These are phyloP conservation scores for Lontra canadensis DNA, from an alignment of 2,113 vertebrate species.

Conservation along the genomic window DNA sequence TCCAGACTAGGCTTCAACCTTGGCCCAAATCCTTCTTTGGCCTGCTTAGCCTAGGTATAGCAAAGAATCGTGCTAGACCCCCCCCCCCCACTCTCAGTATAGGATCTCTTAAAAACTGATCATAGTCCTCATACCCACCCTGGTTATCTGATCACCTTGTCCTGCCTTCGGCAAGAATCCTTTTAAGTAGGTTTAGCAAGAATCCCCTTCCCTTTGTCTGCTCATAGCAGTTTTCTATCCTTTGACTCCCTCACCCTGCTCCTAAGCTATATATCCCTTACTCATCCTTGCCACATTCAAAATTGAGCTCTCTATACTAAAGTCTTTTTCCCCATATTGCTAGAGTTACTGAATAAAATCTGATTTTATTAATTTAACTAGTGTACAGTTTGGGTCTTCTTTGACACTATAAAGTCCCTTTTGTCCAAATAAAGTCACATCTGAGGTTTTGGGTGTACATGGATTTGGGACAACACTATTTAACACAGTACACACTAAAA, in stretches of 20 bases:
- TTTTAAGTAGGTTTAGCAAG: not conserved
- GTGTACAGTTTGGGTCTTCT: not conserved
- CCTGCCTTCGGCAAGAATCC: not conserved
- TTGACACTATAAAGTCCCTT: not conserved
- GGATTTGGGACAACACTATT: not conserved
- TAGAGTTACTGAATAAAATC: not conserved
- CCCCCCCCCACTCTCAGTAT: not conserved
- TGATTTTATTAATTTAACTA: not conserved
- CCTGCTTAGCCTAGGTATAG: not conserved
- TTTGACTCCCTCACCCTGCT: not conserved
- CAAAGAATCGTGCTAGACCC: not conserved
- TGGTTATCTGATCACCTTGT: not conserved
- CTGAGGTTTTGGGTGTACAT: not conserved
- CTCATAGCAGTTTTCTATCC: not conserved
- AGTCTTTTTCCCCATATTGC: not conserved
- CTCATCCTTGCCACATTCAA: not conserved
- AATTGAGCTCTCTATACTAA: not conserved
- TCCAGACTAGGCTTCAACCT: not conserved
- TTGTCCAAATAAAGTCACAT: not conserved
- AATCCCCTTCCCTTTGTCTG: not conserved
- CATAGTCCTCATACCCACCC: not conserved
- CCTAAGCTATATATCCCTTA: not conserved
- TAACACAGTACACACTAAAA: not conserved
- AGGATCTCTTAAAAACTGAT: not conserved
- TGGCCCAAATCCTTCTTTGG: not conserved